Evolutionary conservation across 2,888 invertebrate genomes (phyloP).

Genomic region (Baccha elongata): DNA sequence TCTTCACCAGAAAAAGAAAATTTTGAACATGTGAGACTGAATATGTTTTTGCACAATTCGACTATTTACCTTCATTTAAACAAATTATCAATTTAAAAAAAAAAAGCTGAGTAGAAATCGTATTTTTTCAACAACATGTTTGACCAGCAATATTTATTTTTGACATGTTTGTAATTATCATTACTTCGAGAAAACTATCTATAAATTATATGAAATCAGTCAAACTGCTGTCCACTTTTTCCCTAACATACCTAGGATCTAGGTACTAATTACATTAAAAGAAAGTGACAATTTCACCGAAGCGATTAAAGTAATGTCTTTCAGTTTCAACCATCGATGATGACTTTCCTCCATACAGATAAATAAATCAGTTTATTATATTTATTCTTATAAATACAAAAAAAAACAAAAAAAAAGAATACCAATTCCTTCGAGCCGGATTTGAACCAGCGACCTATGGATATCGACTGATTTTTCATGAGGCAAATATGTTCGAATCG

Average conservation of each 20-base stretch:
- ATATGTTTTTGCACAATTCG: too few species aligned
- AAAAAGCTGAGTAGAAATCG: too few species aligned
- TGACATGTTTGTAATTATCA: too few species aligned
- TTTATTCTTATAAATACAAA: neutral
- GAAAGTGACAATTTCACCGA: constrained; percentile 4
- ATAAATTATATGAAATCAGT: too few species aligned
- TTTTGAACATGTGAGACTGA: too few species aligned
- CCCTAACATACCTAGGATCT: neutral
- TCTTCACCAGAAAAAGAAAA: too few species aligned
- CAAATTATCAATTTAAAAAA: too few species aligned
- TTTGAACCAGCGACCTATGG: constrained; percentile 74
- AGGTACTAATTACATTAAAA: neutral
- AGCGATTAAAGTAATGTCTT: too few species aligned
- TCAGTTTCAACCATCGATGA: neutral
- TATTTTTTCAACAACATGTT: too few species aligned
- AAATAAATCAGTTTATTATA: neutral
- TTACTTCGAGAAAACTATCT: too few species aligned
- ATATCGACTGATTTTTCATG: constrained; percentile 60
- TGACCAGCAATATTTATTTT: too few species aligned
- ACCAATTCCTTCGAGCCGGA: constrained; percentile 71
- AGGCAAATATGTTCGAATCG: constrained; percentile 62
- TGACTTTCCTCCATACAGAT: neutral
- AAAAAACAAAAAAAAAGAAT: constrained; percentile 19
- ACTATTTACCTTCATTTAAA: too few species aligned
- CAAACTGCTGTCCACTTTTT: neutral